These are phyloP conservation scores for Spinus olivaceus DNA, from an alignment of 2,797 vertebrate genomes.

Conservation along the genomic window DNA sequence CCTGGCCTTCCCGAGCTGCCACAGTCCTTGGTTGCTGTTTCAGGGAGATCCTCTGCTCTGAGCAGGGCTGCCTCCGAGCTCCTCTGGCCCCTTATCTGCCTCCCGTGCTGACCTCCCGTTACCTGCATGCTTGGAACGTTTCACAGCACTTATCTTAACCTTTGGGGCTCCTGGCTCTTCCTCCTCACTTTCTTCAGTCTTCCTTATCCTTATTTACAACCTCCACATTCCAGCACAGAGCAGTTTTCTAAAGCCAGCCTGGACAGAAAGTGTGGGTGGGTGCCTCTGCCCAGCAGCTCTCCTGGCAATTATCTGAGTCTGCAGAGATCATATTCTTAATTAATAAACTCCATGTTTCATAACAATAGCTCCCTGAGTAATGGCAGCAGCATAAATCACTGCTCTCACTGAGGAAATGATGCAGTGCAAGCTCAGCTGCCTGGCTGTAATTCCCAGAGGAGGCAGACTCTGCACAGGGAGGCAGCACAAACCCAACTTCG, in stretches of 20 bases:
- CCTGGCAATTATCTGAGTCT: neutral
- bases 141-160: neutral
- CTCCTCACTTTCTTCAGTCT: neutral
- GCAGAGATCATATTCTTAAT: neutral
- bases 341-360: neutral
- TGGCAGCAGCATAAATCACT: neutral
- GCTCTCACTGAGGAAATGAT: neutral
- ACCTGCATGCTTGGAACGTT: neutral
- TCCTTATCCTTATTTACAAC: conserved; percentile 3
- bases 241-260: neutral
- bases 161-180: neutral
- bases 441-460: neutral
- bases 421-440: neutral
- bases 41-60: neutral
- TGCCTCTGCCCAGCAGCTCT: neutral
- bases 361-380: neutral
- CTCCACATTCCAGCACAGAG: neutral
- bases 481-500: rapidly evolving
- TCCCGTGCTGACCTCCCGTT: neutral
- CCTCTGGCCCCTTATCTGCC: neutral
- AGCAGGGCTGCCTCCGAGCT: neutral
- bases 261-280: neutral
- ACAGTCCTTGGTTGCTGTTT: neutral
- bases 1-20: neutral
- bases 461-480: neutral